Evolutionary conservation across 2,888 invertebrate species (phyloP).

Genomic region (Pherbina coryleti): DNA sequence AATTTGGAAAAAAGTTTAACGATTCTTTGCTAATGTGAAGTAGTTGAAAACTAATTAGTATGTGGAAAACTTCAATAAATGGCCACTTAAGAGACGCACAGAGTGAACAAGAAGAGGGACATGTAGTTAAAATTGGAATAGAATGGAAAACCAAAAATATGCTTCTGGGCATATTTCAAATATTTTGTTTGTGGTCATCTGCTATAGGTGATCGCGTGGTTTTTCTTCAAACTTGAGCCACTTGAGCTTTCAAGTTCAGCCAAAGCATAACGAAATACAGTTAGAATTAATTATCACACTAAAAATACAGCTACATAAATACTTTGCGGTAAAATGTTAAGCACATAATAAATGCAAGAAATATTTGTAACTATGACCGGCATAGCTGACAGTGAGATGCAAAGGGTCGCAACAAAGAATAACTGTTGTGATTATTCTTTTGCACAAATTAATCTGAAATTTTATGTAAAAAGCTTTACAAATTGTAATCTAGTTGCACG

Average conservation of each 20-base stretch:
- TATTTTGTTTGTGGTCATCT: too few species aligned
- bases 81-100: not conserved
- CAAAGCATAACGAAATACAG: slow-evolving; percentile 17
- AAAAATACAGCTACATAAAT: not conserved
- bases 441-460: too few species aligned
- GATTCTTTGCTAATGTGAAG: not conserved
- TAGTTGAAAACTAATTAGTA: slow-evolving; percentile 1
- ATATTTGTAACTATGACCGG: too few species aligned
- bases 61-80: not conserved
- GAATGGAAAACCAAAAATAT: not conserved
- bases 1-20: not conserved
- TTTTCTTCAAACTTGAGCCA: not conserved
- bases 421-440: too few species aligned
- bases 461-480: too few species aligned
- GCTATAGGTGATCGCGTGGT: not conserved
- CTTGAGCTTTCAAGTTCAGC: not conserved
- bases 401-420: too few species aligned
- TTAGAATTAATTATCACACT: slow-evolving; percentile 23
- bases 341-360: too few species aligned
- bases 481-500: too few species aligned
- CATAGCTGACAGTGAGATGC: too few species aligned
- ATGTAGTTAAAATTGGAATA: not conserved
- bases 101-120: not conserved
- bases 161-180: too few species aligned
- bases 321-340: not conserved